These are phyloP conservation scores for Enteromius argenteus DNA, from an alignment of 2,797 vertebrate genomes.

Conservation along the genomic window DNA sequence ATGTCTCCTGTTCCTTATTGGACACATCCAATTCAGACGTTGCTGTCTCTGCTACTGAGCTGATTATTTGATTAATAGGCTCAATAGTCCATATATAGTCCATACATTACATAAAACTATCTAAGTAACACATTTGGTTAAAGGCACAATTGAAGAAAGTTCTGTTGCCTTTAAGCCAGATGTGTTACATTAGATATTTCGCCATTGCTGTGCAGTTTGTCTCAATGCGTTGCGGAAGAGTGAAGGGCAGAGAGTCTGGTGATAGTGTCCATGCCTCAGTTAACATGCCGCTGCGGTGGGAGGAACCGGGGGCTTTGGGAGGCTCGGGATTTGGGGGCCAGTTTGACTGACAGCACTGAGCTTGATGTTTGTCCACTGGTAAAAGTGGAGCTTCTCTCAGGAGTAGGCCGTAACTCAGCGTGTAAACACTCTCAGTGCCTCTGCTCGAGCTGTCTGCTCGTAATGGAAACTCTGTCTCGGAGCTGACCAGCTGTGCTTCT, in stretches of 20 bases:
- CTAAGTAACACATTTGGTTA: background rate
- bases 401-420: slow-evolving; percentile 61
- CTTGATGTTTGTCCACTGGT: slow-evolving; percentile 60
- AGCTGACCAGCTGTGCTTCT: slow-evolving; percentile 35
- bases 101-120: background rate
- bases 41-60: background rate
- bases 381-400: slow-evolving; percentile 48
- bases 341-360: slow-evolving; percentile 69
- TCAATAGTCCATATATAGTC: background rate
- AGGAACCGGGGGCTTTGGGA: slow-evolving; percentile 9
- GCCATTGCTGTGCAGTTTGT: background rate
- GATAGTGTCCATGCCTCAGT: slow-evolving; percentile 38
- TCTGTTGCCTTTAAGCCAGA: background rate
- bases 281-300: slow-evolving; percentile 31
- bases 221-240: background rate
- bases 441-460: background rate
- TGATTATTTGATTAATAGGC: background rate
- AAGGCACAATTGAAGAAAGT: background rate
- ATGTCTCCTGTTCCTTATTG: background rate
- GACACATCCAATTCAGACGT: background rate
- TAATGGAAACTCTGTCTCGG: slow-evolving; percentile 10
- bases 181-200: background rate
- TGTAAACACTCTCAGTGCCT: slow-evolving; percentile 54
- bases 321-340: slow-evolving; percentile 38
- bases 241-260: background rate